Percentiles rank a stretch among this genome's conserved stretches.
Conservation (phyloP, 2,888 invertebrate species). For the Drosophila conformis region DNA sequence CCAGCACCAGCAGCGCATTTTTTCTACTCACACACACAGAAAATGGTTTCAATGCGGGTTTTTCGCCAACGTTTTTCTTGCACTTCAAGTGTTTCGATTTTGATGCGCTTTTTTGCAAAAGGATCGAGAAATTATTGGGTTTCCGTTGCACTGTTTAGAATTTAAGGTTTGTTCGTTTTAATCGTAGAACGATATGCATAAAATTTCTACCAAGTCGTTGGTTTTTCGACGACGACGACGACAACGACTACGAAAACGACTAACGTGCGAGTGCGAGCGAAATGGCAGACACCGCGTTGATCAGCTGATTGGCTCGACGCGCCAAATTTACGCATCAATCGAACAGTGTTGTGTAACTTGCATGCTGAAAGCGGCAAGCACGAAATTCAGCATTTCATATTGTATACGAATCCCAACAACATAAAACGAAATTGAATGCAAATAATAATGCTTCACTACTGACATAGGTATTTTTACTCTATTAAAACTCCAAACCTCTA, state of each 20-base stretch:
- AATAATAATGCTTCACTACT: neutral
- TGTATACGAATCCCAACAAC: neutral
- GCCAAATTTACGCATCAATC: constrained; percentile 81
- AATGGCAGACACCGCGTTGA: constrained; percentile 70
- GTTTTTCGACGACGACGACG: constrained; percentile 74
- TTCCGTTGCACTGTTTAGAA: constrained; percentile 54
- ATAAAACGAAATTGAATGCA: neutral
- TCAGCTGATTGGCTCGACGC: constrained; percentile 74
- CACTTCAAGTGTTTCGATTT: constrained; percentile 74
- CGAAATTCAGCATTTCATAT: constrained; percentile 9
- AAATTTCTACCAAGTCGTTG: constrained; percentile 72
- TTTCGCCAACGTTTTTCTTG: constrained; percentile 72
- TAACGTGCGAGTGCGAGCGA: constrained; percentile 71
- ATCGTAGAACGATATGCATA: constrained; percentile 59
- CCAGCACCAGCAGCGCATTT: constrained; percentile 77
- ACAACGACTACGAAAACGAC: constrained; percentile 69
- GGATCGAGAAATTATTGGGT: constrained; percentile 67
- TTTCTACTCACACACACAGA: constrained; percentile 73
- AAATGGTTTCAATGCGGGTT: constrained; percentile 65
- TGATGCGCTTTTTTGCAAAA: constrained; percentile 70
- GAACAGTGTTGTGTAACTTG: constrained; percentile 62
- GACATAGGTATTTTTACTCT: neutral
- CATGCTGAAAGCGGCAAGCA: constrained; percentile 37
- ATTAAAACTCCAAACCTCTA: too few species aligned
- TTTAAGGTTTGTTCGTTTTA: constrained; percentile 45